Conservation (phyloP, 2,888 invertebrate genomes). For the Calephelis perditalis region DNA sequence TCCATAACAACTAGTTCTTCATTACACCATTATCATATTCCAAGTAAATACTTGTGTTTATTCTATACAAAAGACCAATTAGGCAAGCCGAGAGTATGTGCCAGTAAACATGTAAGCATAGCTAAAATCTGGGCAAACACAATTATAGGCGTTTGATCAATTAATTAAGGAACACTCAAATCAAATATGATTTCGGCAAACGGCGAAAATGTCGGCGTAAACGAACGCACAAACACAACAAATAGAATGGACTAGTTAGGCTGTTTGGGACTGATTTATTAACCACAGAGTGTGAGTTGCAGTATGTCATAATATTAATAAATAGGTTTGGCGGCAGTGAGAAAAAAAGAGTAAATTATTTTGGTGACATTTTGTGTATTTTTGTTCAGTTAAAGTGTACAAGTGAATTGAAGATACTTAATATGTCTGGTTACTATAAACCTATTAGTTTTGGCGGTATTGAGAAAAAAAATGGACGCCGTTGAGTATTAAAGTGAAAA, state of each 20-base stretch:
- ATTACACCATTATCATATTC: no score
- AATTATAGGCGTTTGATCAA: conserved; percentile 30
- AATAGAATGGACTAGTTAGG: conserved; percentile 14
- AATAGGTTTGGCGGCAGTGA: no score
- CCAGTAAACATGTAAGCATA: conserved; percentile 14
- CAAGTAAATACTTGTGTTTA: no score
- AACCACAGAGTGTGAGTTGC: background rate
- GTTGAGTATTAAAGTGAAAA: no score
- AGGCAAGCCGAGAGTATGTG: background rate
- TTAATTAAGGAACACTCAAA: conserved; percentile 28
- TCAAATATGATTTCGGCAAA: conserved; percentile 21
- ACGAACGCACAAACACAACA: conserved; percentile 8
- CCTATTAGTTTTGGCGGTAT: no score
- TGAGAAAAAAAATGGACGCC: no score
- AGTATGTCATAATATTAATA: background rate
- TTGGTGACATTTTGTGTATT: no score
- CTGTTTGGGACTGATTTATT: background rate
- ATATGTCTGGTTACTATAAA: no score
- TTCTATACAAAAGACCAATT: conserved; percentile 10
- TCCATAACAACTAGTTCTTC: no score
- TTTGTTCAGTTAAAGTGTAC: no score
- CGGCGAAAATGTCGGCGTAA: conserved; percentile 1
- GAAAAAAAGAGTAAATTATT: no score
- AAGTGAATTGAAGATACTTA: no score
- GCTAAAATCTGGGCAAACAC: conserved; percentile 17